Conservation (phyloP, 2,888 invertebrate species). For the Caenorhabditis panamensis region DNA sequence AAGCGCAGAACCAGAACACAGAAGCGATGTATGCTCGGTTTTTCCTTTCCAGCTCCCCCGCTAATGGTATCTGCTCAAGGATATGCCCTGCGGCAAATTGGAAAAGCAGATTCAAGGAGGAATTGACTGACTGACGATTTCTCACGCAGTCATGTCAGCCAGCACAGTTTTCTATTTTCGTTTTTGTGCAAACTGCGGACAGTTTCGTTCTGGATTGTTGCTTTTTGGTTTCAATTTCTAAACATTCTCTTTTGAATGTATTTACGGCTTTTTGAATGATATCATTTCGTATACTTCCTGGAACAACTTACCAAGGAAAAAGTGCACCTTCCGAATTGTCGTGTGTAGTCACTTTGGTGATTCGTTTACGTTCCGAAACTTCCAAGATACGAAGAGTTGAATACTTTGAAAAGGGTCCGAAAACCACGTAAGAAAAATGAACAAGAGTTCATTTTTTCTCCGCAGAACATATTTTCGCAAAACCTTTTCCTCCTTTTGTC, state of each 20-base stretch:
- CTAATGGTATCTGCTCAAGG: constrained; percentile 31
- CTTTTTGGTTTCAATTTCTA: background rate
- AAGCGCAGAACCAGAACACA: constrained; percentile 1
- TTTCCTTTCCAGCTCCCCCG: constrained; percentile 1
- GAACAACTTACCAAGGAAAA: too few species aligned
- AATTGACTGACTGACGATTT: constrained; percentile 31
- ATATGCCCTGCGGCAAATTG: constrained; percentile 36
- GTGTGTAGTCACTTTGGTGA: too few species aligned
- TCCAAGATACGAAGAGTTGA: too few species aligned
- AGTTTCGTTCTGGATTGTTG: background rate
- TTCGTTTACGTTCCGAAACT: too few species aligned
- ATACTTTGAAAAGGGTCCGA: too few species aligned
- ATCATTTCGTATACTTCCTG: too few species aligned
- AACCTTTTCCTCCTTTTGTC: constrained; percentile 17
- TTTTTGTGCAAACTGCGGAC: background rate
- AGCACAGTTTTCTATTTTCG: background rate
- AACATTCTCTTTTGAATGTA: too few species aligned
- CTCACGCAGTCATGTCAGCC: constrained; percentile 29
- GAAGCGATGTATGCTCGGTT: background rate
- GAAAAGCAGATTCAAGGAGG: constrained; percentile 14
- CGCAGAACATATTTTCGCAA: background rate
- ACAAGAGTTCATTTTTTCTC: constrained; percentile 36
- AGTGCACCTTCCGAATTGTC: too few species aligned
- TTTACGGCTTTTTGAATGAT: too few species aligned
- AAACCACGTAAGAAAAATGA: background rate